A percentile compares a stretch with the other conserved stretches of the same genome.
Evolutionary conservation across 2,113 vertebrate species (phyloP).

Genomic region (Takifugu flavidus): DNA sequence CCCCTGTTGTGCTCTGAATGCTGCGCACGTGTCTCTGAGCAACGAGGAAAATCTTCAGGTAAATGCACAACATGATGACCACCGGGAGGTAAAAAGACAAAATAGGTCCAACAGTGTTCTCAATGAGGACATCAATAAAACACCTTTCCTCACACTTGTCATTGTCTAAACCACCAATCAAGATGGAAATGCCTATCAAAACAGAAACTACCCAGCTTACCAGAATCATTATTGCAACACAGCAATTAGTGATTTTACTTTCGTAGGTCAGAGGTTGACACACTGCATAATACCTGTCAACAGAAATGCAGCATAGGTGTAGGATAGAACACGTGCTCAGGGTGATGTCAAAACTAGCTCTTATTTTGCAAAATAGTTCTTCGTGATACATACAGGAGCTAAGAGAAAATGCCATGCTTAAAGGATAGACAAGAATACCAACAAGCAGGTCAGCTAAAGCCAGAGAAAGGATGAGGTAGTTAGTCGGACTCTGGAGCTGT

Average conservation of each 20-base stretch:
- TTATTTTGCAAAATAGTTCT: conserved; percentile 37
- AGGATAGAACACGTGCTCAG: conserved; percentile 43
- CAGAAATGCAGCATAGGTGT: conserved; percentile 44
- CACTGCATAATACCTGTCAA: conserved; percentile 53
- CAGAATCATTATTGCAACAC: conserved; percentile 71
- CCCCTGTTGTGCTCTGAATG: conserved; percentile 9
- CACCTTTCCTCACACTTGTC: background rate
- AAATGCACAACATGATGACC: conserved; percentile 19
- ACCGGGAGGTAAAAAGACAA: conserved; percentile 25
- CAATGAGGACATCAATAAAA: background rate
- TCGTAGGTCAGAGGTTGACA: conserved; percentile 73
- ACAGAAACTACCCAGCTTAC: conserved; percentile 77
- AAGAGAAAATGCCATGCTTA: conserved; percentile 23
- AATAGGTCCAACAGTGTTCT: conserved; percentile 6
- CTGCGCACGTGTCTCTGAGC: conserved; percentile 27
- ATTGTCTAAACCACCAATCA: background rate
- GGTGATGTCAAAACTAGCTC: conserved; percentile 32
- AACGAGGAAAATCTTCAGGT: conserved; percentile 25
- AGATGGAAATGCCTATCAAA: conserved; percentile 70
- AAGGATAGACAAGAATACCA: conserved; percentile 24
- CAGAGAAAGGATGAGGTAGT: conserved; percentile 33
- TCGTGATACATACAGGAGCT: conserved; percentile 39
- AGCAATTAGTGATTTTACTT: conserved; percentile 66
- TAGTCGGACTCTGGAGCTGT: conserved; percentile 39
- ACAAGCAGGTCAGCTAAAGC: conserved; percentile 33